Base-by-base conservation (phyloP, 2,113 vertebrate species). In the Nesogale talazaci region DNA sequence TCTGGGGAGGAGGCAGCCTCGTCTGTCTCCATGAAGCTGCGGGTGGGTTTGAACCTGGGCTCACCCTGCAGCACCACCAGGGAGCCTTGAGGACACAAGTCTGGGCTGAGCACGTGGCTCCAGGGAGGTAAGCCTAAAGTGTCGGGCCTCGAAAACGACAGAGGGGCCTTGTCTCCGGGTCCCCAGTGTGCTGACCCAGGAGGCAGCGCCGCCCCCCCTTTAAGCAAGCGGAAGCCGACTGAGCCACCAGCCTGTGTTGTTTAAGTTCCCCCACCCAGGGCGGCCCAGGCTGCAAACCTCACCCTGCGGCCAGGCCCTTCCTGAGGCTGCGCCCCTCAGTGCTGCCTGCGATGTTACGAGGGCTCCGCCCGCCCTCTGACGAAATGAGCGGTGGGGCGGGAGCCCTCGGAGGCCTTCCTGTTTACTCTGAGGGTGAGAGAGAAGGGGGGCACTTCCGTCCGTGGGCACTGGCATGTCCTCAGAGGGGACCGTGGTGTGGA, bases 341-440 rank as follows among this genome's bases (percentile, higher is more conserved):
- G 83, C 88, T 42, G 27, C 67, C 78, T 4, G 0, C 17, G 74
- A 57, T 89, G 82, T 93, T n/a, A 92, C 91, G 94, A 79, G 89
- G 87, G 86, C 74, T 94, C 56, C 38, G 77, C 88, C 94, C 91
- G 90, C 79, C 88, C 69, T 86, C 89, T 95, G 94, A 90, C 74
- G 95, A 96, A 95, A 95, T 94, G 27, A 86, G 81, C 90, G 92
- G 83, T 72, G 79, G 80, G 59, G 76, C 89, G 34, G 0, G 16
- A 61, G 86, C 42, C 77, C 38, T n/a, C 9, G 74, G 90, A 69
- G 90, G 65, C 72, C 70, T 95, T 94, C 94, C 88, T 94, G 93
- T 95, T 96, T 90, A 89, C 76, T 63, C 82, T 75, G 59, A 7
- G 67, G 27, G 19, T 3, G 11, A 90, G 63, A n/a, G n/a, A 29